A percentile compares a stretch with the other conserved stretches of the same genome.
Conservation (phyloP, 2,888 invertebrate species). For the Pimpla rufipes region DNA sequence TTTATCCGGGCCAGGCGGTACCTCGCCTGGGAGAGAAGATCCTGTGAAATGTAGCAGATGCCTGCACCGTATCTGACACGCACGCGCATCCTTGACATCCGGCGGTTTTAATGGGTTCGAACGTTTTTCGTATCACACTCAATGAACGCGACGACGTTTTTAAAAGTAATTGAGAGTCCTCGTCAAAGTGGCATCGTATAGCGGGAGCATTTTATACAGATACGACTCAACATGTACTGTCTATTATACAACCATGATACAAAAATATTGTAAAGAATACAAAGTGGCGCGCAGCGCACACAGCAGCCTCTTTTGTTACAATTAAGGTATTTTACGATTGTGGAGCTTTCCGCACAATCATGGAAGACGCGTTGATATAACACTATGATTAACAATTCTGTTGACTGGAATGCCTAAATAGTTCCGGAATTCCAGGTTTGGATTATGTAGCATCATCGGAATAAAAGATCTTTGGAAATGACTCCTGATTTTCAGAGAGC, state of each 20-base stretch:
- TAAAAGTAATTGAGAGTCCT: not conserved
- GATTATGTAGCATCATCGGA: not conserved
- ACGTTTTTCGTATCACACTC: not conserved
- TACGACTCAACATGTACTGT: not conserved
- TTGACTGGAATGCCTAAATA: slow-evolving; percentile 17
- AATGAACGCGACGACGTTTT: not conserved
- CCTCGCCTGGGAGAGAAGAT: slow-evolving; percentile 79
- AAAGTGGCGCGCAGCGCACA: slow-evolving; percentile 33
- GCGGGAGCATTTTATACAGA: not conserved
- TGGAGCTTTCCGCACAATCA: slow-evolving; percentile 9
- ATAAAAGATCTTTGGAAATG: not conserved
- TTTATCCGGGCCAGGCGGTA: slow-evolving; percentile 76
- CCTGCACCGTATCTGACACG: slow-evolving; percentile 66
- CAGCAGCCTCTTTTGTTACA: slow-evolving; percentile 42
- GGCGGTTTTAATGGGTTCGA: slow-evolving; percentile 18
- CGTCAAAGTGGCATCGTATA: not conserved
- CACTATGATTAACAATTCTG: not conserved
- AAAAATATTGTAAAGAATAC: slow-evolving; percentile 42
- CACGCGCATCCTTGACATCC: slow-evolving; percentile 67
- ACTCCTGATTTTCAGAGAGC: not conserved
- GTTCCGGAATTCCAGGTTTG: not conserved
- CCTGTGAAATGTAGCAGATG: slow-evolving; percentile 78
- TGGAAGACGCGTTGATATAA: slow-evolving; percentile 53
- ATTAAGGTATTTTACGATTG: slow-evolving; percentile 1
- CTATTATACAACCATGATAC: slow-evolving; percentile 1